Evolutionary conservation across 2,888 invertebrate species (phyloP).

Genomic region (Clunio marinus): DNA sequence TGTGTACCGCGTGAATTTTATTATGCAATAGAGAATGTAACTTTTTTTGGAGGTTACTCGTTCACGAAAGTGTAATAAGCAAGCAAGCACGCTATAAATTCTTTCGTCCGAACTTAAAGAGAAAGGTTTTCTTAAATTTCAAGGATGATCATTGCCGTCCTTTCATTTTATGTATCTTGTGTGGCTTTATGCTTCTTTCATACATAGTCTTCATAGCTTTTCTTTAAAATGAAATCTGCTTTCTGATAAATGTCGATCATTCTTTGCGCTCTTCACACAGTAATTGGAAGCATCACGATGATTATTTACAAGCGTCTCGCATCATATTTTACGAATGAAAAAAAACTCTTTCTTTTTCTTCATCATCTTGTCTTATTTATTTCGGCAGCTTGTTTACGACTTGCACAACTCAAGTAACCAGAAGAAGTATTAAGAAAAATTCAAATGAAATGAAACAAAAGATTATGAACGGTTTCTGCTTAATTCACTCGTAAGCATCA

Average conservation of each 20-base stretch:
- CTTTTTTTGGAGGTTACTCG: constrained; percentile 3
- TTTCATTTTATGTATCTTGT: too few species aligned
- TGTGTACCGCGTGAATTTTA: background rate
- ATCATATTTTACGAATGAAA: too few species aligned
- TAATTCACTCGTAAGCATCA: too few species aligned
- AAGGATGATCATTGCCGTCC: constrained; percentile 6
- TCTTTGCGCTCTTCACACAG: too few species aligned
- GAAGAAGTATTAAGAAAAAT: background rate
- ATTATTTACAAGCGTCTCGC: too few species aligned
- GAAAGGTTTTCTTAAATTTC: constrained; percentile 3
- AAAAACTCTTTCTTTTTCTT: too few species aligned
- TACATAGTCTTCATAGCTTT: too few species aligned
- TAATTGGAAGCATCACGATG: too few species aligned
- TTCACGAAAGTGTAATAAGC: background rate
- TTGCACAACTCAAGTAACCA: background rate
- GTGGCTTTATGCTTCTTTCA: too few species aligned
- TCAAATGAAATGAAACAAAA: background rate
- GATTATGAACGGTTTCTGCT: background rate
- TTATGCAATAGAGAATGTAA: constrained; percentile 26
- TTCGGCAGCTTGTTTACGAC: background rate
- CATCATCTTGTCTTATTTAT: too few species aligned
- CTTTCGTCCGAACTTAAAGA: background rate
- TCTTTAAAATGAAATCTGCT: too few species aligned
- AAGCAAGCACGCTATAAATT: background rate
- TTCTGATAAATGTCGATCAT: too few species aligned